These are phyloP conservation scores for Heterochromis multidens DNA, from an alignment of 2,113 vertebrate species.

Conservation along the genomic window DNA sequence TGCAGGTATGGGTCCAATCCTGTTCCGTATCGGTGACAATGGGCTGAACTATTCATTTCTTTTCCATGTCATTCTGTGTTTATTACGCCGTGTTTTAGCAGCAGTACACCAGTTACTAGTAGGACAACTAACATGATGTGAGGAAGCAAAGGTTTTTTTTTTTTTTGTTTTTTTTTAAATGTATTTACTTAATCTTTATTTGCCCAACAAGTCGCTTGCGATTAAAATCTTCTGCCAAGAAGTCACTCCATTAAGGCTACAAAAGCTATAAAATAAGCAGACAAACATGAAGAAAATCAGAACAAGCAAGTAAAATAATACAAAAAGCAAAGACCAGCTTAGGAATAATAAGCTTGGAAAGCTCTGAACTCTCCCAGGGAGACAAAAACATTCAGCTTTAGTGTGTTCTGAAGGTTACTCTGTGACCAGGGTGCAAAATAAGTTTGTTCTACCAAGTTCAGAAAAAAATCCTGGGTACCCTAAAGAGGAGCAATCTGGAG, in stretches of 20 bases:
- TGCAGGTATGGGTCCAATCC: not conserved
- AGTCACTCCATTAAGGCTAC: not conserved
- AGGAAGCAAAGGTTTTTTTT: not conserved
- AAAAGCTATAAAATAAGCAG: not conserved
- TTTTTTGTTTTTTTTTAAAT: not conserved
- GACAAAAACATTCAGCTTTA: not conserved
- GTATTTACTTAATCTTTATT: not conserved
- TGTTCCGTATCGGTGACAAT: not conserved
- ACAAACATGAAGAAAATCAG: not conserved
- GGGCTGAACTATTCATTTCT: not conserved
- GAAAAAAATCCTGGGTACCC: too few species aligned
- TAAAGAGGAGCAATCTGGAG: too few species aligned
- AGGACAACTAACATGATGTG: too few species aligned
- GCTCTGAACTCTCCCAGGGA: not conserved
- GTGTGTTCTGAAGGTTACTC: accelerated
- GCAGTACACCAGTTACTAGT: not conserved
- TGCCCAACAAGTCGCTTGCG: accelerated
- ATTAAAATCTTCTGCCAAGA: not conserved
- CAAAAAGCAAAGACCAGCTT: not conserved
- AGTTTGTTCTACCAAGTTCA: not conserved
- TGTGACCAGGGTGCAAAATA: accelerated
- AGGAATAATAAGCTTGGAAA: accelerated
- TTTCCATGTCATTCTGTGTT: too few species aligned
- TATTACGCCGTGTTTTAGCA: not conserved
- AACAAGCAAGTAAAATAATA: not conserved